phyloP scores from a whole-genome alignment of 2,113 vertebrate species.

The Paraplagusia blochii region DNA sequence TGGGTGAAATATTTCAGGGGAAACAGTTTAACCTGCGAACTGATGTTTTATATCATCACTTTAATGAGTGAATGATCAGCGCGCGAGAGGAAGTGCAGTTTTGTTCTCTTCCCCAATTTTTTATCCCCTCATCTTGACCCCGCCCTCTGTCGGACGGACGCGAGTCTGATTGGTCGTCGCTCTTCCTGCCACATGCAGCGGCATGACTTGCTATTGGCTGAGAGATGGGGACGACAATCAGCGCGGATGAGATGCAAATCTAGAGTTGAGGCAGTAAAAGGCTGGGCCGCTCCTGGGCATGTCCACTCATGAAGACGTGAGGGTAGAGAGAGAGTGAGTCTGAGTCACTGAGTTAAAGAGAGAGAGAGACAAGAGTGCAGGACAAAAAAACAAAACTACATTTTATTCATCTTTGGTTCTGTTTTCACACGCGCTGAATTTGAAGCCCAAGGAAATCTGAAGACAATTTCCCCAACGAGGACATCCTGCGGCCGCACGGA shows the following conservation, averaged over 20 bases:
- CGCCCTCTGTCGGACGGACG: conserved; percentile 51
- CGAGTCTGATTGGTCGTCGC: conserved; percentile 55
- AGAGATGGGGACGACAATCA: neutral
- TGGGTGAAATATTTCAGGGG: neutral
- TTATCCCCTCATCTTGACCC: conserved; percentile 5
- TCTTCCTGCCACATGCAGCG: neutral
- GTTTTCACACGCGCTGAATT: neutral
- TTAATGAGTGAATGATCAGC: neutral
- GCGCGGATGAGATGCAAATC: conserved; percentile 48
- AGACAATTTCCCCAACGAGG: neutral
- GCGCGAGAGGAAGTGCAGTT: conserved; percentile 9
- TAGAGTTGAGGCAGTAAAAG: conserved; percentile 59
- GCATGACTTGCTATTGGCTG: conserved; percentile 28
- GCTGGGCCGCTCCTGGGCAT: conserved; percentile 23
- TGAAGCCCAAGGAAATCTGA: conserved; percentile 1
- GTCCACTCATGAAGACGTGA: conserved; percentile 39
- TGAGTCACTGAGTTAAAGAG: neutral
- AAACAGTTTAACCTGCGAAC: neutral
- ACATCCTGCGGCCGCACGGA: neutral
- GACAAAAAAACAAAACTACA: neutral
- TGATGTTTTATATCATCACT: no score
- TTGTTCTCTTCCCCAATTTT: neutral
- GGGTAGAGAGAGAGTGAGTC: neutral
- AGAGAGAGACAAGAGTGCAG: neutral
- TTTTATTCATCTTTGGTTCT: neutral